phyloP scores from a whole-genome alignment of 2,888 invertebrate species.

The Zygaena filipendulae region DNA sequence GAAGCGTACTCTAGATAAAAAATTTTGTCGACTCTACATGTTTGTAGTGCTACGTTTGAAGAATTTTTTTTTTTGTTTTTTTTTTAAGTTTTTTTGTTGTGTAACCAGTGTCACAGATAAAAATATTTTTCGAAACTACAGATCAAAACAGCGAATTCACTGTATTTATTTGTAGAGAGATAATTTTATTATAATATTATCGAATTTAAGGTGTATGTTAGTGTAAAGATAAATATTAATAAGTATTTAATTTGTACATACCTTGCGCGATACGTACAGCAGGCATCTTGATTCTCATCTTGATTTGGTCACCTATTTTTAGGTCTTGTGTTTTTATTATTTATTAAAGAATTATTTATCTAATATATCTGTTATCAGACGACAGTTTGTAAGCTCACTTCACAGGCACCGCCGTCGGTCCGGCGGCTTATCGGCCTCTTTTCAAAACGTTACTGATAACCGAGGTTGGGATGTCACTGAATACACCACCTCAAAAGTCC shows the following conservation, averaged over 20 bases:
- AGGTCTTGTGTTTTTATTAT: conserved; percentile 52
- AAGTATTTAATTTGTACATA: no score
- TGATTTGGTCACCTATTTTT: conserved; percentile 73
- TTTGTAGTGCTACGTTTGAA: not conserved
- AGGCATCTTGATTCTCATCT: conserved; percentile 98
- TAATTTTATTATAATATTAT: no score
- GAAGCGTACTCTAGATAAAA: conserved; percentile 10
- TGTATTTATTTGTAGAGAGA: no score
- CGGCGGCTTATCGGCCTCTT: conserved; percentile 53
- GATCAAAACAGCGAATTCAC: no score
- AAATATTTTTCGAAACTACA: no score
- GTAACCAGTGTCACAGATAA: no score
- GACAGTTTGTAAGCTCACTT: conserved; percentile 53
- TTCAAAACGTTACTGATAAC: conserved; percentile 50
- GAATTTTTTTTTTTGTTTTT: no score
- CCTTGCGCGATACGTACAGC: conserved; percentile 97
- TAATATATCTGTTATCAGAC: conserved; percentile 38
- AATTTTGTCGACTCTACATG: conserved; percentile 2
- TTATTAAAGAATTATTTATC: conserved; percentile 50
- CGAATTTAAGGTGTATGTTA: no score
- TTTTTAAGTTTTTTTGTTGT: no score
- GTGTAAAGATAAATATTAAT: no score
- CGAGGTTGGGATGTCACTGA: conserved; percentile 41
- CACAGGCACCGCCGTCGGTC: conserved; percentile 62
- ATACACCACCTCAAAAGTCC: conserved; percentile 41